These are phyloP conservation scores for Lateolabrax maculatus DNA, from an alignment of 2,797 vertebrate species.

Conservation along the genomic window DNA sequence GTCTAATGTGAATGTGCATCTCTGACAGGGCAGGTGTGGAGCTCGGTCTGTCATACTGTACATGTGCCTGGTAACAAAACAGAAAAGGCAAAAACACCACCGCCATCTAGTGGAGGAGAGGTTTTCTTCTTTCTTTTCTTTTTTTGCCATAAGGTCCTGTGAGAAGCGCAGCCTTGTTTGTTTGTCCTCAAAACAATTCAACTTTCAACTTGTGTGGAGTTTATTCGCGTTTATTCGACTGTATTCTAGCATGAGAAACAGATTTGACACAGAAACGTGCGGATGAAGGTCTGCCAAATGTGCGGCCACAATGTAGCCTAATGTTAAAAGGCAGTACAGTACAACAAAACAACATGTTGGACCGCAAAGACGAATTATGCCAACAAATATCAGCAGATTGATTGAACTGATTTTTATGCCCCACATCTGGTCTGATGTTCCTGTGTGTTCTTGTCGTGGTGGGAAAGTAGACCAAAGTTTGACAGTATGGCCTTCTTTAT, in stretches of 20 bases:
- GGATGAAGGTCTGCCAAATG: not conserved
- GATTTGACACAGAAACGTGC: not conserved
- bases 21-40: constrained; percentile 60
- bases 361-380: not conserved
- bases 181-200: not conserved
- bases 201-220: not conserved
- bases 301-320: not conserved
- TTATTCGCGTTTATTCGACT: too few relatives aligned
- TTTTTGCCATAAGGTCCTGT: not conserved
- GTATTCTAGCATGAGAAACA: not conserved
- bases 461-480: too few relatives aligned
- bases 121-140: too few relatives aligned
- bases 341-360: too few relatives aligned
- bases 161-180: not conserved
- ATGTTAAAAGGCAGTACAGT: not conserved
- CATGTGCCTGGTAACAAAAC: not conserved
- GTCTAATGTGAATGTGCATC: constrained; percentile 40
- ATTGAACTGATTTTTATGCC: too few relatives aligned
- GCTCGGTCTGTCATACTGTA: constrained; percentile 17
- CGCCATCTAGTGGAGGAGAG: constrained; percentile 74
- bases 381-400: not conserved
- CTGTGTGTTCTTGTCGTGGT: too few relatives aligned
- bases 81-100: constrained; percentile 19
- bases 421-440: too few relatives aligned
- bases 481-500: not conserved